A percentile compares a stretch with the other conserved stretches of the same genome.
These are phyloP conservation scores for Xenopus petersii DNA, from an alignment of 2,797 vertebrate genomes.

Conservation along the genomic window DNA sequence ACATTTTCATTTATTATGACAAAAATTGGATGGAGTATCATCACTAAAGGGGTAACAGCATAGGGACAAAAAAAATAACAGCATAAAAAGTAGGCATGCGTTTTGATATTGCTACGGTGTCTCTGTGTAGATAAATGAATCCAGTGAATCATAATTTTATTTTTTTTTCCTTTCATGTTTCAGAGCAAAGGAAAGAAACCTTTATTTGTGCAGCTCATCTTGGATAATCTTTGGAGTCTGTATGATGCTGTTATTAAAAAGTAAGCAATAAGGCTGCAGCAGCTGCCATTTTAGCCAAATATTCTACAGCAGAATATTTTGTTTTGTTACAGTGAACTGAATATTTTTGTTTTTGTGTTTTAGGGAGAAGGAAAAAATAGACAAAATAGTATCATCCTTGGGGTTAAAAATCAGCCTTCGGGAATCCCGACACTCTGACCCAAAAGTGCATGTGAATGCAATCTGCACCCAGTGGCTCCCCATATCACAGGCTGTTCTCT, in stretches of 20 bases:
- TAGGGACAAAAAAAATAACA: too few relatives aligned
- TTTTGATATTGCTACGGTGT: too few relatives aligned
- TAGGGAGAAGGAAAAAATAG: conserved; percentile 91
- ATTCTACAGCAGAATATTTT: too few relatives aligned
- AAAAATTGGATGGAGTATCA: too few relatives aligned
- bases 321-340: too few relatives aligned
- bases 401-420: conserved; percentile 80
- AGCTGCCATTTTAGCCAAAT: not conserved
- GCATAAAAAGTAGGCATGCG: too few relatives aligned
- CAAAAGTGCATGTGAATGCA: conserved; percentile 87
- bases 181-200: conserved; percentile 93
- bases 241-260: conserved; percentile 88
- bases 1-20: too few relatives aligned
- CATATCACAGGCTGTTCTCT: conserved; percentile 84
- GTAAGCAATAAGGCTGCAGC: conserved; percentile 60
- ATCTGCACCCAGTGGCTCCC: conserved; percentile 96
- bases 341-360: conserved; percentile 4
- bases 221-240: conserved; percentile 96
- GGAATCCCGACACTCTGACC: conserved; percentile 84
- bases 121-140: too few relatives aligned
- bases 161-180: not conserved
- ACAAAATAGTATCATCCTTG: conserved; percentile 86
- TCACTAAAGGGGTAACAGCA: too few relatives aligned
- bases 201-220: conserved; percentile 91
- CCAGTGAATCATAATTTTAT: too few relatives aligned